These are phyloP conservation scores for Macquaria ambigua DNA, from an alignment of 2,113 vertebrate genomes.

Conservation along the genomic window DNA sequence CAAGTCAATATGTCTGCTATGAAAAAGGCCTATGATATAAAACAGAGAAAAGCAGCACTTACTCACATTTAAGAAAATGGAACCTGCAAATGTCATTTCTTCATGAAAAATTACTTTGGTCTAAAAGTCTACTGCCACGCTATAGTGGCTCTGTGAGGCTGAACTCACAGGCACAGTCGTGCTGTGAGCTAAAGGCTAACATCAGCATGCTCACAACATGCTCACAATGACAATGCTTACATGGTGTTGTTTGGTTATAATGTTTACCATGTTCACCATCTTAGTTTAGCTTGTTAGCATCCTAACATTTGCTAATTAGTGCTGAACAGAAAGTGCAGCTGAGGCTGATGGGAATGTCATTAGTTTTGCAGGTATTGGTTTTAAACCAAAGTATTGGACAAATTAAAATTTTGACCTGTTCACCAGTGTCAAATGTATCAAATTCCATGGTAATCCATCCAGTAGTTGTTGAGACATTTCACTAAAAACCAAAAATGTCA, in stretches of 20 bases:
- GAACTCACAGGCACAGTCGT: no score
- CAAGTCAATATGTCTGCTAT: neutral
- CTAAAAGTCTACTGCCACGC: no score
- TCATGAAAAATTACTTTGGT: no score
- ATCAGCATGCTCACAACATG: neutral
- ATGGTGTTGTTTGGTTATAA: neutral
- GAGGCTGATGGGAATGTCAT: no score
- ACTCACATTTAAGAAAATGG: neutral
- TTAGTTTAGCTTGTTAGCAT: neutral
- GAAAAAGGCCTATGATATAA: neutral
- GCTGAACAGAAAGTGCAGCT: neutral
- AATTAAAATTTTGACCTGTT: neutral
- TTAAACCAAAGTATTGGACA: neutral
- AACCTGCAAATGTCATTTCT: no score
- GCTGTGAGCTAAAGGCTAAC: neutral
- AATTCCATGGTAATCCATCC: no score
- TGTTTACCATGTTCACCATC: neutral
- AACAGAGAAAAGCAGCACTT: neutral
- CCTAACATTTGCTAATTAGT: neutral
- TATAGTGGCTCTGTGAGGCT: no score
- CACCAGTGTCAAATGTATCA: no score
- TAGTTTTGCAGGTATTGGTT: neutral
- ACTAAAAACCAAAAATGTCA: no score
- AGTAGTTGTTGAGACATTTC: no score
- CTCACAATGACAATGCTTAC: neutral